Evolutionary conservation across 1,140 invertebrate genomes (phyloP), one percentile per base, ranked within the genome.

Genomic region (Achroia grisella): DNA sequence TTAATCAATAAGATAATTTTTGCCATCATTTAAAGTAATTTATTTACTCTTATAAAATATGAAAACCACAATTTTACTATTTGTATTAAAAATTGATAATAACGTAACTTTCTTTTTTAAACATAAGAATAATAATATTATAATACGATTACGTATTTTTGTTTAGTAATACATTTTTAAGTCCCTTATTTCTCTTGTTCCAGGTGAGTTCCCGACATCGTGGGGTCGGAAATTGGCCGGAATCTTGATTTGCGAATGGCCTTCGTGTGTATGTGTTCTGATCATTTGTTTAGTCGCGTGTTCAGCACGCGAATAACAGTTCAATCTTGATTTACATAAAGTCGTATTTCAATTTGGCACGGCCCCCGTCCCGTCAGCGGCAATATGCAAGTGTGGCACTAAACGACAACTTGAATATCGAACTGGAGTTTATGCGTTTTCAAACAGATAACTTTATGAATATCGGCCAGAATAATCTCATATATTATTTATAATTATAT

Each of bases 281-380:
- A 61, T 61, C 17, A 23, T 59, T 57, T 65, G 67, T 64, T 67
- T 66, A 66, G 65, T 62, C 65, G 66, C 56, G 62, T 62, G 58
- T 45, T 51, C 49, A 56, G 58, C 65, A 65, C 52, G 46, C 71
- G 62, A 75, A 71, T 70, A 69, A 69, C 67, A 63, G 57, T 73
- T 77, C 63, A 75, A 78, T 62, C 39, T 31, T 45, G 47, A 70
- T 81, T 66, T 52, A 59, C 60, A 71, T 78, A 76, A 70, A 74
- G 72, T 76, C 65, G 64, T 70, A 72, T 66, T 78, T 76, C 65
- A 74, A 70, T 53, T 72, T 74, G 48, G 55, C 66, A 39, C 66
- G 55, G 57, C 42, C 53, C 56, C 52, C 42, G 41, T 44, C 44
- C 28, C 46, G 48, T 44, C 34, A 54, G 48, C 43, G 48, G 29